Evolutionary conservation across 1,140 invertebrate genomes (phyloP), one percentile per base, ranked within the genome.

Genomic region (Ostrea edulis): DNA sequence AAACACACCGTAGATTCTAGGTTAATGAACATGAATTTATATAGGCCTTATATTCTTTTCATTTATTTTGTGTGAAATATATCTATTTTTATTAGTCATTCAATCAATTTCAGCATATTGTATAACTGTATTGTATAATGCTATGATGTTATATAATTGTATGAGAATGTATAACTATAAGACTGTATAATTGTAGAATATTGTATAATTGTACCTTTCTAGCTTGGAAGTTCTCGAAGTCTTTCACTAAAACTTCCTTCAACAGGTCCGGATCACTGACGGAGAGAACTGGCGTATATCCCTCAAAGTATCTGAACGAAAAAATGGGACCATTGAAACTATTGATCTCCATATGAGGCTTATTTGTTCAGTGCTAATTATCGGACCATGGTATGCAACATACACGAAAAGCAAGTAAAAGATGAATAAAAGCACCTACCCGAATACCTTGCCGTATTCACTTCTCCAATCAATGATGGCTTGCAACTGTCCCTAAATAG

Each of bases 261-360:
- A 94, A 85, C 20, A 93, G 86, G 14, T 91, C 91, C 0, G 92
- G 92, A 51, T 94, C 92, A 35, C 91, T 89, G 12, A 94, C 89
- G 12, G 90, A 88, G 20, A 94, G 77, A n/a, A 94, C 93, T 0
- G 93, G 93, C 0, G 92, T 92, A 89, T 92, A 93, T 1, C 93
- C 93, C 20, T n/a, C 20, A 58, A 35, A 58, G 77, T 58, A 17
- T 20, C 20, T 71, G 25, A 0, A 85, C 83, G 35, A 65, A 17
- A 22, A 17, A 22, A 14, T 8, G n/a, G 55, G 20, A 68, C 0
- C 12, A n/a, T 62, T 62, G 35, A 44, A n/a, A 20, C 20, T n/a
- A 62, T 62, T 20, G 7, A n/a, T 58, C 17, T 58, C 17, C 14
- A 17, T 58, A 17, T 20, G 5, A n/a, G 0, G 14, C n/a, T 12